phyloP scores from a whole-genome alignment of 2,113 vertebrate genomes.

The Stercorarius parasiticus region DNA sequence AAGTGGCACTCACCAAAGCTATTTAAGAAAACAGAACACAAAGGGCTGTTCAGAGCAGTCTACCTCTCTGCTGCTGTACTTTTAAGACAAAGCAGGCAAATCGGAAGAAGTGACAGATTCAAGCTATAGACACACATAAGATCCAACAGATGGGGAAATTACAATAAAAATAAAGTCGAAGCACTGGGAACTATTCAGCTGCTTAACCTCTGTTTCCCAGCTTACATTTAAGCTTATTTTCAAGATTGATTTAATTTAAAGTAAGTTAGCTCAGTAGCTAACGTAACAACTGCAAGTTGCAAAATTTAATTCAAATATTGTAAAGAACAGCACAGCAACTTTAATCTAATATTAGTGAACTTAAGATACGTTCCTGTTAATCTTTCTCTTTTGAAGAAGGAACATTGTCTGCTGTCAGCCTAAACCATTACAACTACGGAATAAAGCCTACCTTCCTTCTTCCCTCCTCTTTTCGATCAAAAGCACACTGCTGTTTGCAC shows the following conservation, averaged over 20 bases:
- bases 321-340: neutral
- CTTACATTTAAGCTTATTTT: neutral
- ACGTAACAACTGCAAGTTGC: neutral
- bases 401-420: neutral
- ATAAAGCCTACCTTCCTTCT: slow-evolving; percentile 86
- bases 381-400: neutral
- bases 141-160: accelerated
- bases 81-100: neutral
- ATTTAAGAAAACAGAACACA: neutral
- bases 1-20: slow-evolving; percentile 12
- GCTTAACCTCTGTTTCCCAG: neutral
- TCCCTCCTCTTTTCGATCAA: slow-evolving; percentile 97
- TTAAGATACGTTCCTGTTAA: neutral
- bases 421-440: neutral
- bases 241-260: neutral
- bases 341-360: neutral
- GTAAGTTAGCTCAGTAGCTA: neutral
- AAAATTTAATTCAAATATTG: neutral
- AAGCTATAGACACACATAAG: neutral
- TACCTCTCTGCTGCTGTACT: neutral
- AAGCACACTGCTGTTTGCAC: slow-evolving; percentile 98
- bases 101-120: neutral
- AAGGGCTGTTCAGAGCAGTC: neutral
- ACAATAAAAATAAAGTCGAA: neutral
- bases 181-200: neutral